Evolutionary conservation across 2,888 invertebrate species (phyloP).

Genomic region (Halictus ligatus): DNA sequence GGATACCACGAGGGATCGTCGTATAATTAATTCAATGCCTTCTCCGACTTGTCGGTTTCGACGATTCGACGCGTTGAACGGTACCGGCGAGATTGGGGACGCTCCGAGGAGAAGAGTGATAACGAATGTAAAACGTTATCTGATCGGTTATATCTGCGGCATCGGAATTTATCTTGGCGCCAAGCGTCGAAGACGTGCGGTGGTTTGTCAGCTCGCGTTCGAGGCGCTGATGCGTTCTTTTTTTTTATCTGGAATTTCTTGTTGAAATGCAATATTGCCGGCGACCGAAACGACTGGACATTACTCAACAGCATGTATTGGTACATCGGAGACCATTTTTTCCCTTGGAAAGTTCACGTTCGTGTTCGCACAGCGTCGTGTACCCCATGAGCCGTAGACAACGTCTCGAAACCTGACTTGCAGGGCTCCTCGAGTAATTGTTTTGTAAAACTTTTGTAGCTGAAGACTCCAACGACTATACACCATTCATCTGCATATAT

Average conservation of each 20-base stretch:
- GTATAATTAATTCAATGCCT: conserved; percentile 31
- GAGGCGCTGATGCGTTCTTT: background rate
- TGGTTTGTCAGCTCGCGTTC: background rate
- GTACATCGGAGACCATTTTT: no score
- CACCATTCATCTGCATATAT: no score
- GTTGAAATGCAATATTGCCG: background rate
- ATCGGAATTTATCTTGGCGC: conserved; percentile 49
- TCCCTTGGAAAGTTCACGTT: no score
- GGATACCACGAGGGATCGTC: conserved; percentile 21
- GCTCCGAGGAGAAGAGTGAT: conserved; percentile 9
- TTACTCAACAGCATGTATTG: no score
- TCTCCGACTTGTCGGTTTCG: conserved; percentile 10
- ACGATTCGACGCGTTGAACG: conserved; percentile 13
- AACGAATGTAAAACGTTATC: conserved; percentile 34
- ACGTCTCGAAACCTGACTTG: no score
- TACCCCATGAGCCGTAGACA: no score
- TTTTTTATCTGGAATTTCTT: background rate
- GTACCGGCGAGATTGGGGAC: background rate
- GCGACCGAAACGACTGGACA: background rate
- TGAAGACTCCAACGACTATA: no score
- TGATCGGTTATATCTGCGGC: conserved; percentile 20
- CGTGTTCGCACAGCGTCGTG: no score
- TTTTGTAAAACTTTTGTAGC: no score
- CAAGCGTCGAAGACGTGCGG: conserved; percentile 24
- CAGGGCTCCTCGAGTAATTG: no score